These are phyloP conservation scores for Stichopus chloronotus DNA, from an alignment of 35 echinoderm and acorn worm species.

Conservation along the genomic window DNA sequence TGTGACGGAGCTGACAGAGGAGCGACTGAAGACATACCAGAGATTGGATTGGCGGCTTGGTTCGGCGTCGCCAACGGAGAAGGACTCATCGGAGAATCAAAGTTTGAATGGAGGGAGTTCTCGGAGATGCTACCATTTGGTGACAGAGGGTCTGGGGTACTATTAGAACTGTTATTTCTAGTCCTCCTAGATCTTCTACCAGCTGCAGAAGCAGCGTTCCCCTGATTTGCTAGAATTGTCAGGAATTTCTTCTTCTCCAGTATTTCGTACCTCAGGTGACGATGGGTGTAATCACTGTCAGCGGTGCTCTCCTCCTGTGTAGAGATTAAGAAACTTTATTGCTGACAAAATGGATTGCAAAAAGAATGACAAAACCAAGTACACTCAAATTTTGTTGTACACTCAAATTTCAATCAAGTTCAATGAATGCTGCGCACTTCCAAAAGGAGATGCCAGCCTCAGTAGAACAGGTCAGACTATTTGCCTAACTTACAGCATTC, in stretches of 20 bases:
- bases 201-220: slow-evolving; percentile 28
- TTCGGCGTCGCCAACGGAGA: slow-evolving; percentile 74
- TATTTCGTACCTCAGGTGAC: slow-evolving; percentile 80
- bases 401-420: background rate
- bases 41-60: background rate
- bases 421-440: background rate
- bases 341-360: background rate
- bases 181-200: slow-evolving; percentile 76
- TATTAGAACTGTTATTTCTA: slow-evolving; percentile 77
- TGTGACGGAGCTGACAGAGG: background rate
- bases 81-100: slow-evolving; percentile 59
- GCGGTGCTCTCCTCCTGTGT: slow-evolving; percentile 64
- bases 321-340: background rate
- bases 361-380: background rate
- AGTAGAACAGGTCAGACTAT: no score
- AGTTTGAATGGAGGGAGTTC: slow-evolving; percentile 2
- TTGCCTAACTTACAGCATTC: no score
- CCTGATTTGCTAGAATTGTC: slow-evolving; percentile 58
- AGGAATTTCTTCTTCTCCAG: slow-evolving; percentile 82
- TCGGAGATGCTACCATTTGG: slow-evolving; percentile 72
- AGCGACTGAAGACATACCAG: background rate
- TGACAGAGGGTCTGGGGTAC: slow-evolving; percentile 81
- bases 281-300: slow-evolving; percentile 63
- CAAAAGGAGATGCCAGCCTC: background rate
- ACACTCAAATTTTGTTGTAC: background rate